Evolutionary conservation across 2,888 invertebrate genomes (phyloP).

Genomic region (Unio pictorum): DNA sequence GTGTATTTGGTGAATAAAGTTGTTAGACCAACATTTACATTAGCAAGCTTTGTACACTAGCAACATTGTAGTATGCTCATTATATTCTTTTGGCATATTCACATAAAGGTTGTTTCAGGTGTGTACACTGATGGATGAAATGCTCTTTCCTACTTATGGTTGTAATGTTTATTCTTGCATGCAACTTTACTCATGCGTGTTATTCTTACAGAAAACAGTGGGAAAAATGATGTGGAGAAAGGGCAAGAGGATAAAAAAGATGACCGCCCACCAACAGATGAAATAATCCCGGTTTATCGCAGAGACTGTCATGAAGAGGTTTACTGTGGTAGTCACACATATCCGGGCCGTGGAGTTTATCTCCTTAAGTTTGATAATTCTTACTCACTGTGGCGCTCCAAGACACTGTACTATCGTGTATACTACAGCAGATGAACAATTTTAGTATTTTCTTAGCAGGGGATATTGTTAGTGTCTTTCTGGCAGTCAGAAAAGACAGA

Average conservation of each 20-base stretch:
- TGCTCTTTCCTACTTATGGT: too few relatives aligned
- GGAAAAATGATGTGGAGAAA: conserved; percentile 78
- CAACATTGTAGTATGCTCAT: too few relatives aligned
- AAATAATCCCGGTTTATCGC: conserved; percentile 94
- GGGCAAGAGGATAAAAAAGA: conserved; percentile 56
- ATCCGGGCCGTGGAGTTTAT: conserved; percentile 98
- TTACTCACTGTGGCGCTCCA: conserved; percentile 98
- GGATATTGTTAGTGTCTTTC: too few relatives aligned
- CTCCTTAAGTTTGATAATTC: conserved; percentile 99
- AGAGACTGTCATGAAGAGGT: conserved; percentile 97
- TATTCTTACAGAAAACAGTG: conserved; percentile 18
- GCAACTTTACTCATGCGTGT: not conserved
- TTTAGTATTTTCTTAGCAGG: conserved; percentile 4
- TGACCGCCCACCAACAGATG: conserved; percentile 80
- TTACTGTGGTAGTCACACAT: conserved; percentile 96
- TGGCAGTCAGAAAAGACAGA: too few relatives aligned
- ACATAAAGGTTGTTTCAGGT: too few relatives aligned
- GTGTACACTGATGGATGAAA: too few relatives aligned
- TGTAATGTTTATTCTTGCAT: too few relatives aligned
- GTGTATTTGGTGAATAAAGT: too few relatives aligned
- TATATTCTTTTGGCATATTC: too few relatives aligned
- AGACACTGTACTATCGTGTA: conserved; percentile 98
- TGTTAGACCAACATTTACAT: too few relatives aligned
- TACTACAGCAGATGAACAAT: conserved; percentile 81
- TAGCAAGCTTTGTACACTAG: too few relatives aligned